Conservation (phyloP, 2,113 vertebrate species). For the Globicephala melas region DNA sequence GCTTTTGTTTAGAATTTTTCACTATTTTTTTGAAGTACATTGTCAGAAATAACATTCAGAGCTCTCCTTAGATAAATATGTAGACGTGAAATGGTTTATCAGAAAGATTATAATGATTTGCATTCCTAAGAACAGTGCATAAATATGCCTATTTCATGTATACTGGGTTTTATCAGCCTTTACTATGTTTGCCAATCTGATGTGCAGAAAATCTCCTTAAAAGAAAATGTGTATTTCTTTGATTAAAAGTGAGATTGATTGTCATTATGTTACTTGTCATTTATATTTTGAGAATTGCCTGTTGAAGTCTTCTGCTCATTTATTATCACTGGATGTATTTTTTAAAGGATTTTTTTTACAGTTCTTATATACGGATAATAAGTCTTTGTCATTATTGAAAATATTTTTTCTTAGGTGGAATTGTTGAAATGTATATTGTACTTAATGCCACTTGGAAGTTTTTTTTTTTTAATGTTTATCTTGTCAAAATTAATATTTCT, state of each 20-base stretch:
- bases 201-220: neutral
- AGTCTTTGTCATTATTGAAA: neutral
- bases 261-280: neutral
- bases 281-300: neutral
- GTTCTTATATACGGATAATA: neutral
- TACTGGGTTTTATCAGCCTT: neutral
- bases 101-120: neutral
- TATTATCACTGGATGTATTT: neutral
- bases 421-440: neutral
- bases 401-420: neutral
- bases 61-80: neutral
- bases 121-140: neutral
- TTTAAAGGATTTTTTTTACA: neutral
- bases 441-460: neutral
- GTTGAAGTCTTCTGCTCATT: neutral
- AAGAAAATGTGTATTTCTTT: neutral
- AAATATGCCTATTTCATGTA: neutral
- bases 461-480: constrained; percentile 17
- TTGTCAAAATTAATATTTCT: neutral
- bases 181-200: neutral
- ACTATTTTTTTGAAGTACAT: constrained; percentile 8
- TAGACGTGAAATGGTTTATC: neutral
- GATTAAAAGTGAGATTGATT: neutral
- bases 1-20: neutral
- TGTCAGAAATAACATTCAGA: neutral